These are phyloP conservation scores for Ochotona curzoniae DNA, from an alignment of 2,113 vertebrate species.

Conservation along the genomic window DNA sequence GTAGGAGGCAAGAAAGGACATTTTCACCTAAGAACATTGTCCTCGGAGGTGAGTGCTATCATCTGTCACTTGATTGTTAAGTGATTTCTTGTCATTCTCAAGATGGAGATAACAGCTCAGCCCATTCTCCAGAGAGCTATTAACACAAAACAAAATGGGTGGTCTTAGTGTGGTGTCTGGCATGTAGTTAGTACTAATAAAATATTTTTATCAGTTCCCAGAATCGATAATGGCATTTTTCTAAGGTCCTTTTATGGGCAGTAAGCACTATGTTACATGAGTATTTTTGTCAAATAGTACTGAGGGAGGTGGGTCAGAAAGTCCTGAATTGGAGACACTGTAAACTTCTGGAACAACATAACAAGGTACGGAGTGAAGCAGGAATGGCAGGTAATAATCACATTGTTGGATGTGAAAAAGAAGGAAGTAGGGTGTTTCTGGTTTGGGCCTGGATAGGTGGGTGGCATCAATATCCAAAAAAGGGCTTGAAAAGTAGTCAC, in stretches of 20 bases:
- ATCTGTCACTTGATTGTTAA: background rate
- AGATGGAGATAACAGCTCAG: background rate
- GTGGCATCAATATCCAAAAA: background rate
- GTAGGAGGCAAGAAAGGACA: background rate
- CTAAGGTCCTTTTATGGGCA: conserved; percentile 3
- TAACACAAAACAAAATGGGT: background rate
- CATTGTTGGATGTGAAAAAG: background rate
- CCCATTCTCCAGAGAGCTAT: background rate
- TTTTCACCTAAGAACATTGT: background rate
- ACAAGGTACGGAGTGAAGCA: background rate
- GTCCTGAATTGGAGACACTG: background rate
- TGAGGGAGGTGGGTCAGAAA: background rate
- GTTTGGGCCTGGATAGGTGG: background rate
- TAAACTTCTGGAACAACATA: background rate
- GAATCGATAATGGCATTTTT: background rate
- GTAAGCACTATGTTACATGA: background rate
- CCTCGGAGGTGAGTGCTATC: background rate
- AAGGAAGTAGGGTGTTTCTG: background rate
- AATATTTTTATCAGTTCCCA: background rate
- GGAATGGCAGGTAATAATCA: background rate
- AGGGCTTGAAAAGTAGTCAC: background rate
- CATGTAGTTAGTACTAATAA: background rate
- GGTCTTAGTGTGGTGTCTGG: background rate
- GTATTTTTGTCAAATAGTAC: background rate
- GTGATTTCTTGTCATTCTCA: conserved; percentile 14